Conservation (phyloP, 1,140 invertebrate genomes). For the Elymnias hypermnestra region DNA sequence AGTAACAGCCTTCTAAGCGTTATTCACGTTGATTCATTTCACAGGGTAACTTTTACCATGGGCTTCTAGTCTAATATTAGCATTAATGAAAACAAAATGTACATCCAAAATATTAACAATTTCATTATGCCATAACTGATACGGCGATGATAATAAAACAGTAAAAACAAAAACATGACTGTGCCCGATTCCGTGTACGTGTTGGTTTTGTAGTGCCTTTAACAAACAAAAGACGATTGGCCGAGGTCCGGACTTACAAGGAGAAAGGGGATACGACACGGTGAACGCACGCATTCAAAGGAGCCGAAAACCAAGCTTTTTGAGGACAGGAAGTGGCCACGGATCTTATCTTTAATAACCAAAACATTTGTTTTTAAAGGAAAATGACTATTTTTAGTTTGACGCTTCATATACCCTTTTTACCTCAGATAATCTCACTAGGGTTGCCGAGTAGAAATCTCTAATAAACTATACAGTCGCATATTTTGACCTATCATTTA, state of each 20-base stretch:
- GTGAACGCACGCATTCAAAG: constrained; percentile 51
- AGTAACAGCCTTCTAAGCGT: no score
- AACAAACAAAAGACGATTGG: constrained; percentile 61
- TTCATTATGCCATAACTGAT: no score
- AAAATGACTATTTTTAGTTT: background rate
- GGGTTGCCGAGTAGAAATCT: no score
- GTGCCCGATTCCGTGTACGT: constrained; percentile 40
- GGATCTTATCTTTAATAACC: constrained; percentile 19
- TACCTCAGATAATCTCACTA: no score
- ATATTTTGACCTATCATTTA: no score
- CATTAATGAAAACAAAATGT: no score
- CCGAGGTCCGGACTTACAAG: constrained; percentile 29
- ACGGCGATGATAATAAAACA: background rate
- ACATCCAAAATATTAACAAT: no score
- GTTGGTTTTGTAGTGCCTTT: constrained; percentile 56
- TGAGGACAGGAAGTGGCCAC: constrained; percentile 37
- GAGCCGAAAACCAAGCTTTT: constrained; percentile 35
- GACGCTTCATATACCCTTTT: no score
- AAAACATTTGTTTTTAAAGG: constrained; percentile 11
- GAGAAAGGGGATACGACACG: constrained; percentile 35
- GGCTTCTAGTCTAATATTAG: no score
- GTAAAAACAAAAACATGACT: constrained; percentile 14
- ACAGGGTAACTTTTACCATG: no score
- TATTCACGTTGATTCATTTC: no score
- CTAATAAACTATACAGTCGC: no score